Base-by-base conservation (phyloP, 2,888 invertebrate species). In the Helicoverpa assulta region DNA sequence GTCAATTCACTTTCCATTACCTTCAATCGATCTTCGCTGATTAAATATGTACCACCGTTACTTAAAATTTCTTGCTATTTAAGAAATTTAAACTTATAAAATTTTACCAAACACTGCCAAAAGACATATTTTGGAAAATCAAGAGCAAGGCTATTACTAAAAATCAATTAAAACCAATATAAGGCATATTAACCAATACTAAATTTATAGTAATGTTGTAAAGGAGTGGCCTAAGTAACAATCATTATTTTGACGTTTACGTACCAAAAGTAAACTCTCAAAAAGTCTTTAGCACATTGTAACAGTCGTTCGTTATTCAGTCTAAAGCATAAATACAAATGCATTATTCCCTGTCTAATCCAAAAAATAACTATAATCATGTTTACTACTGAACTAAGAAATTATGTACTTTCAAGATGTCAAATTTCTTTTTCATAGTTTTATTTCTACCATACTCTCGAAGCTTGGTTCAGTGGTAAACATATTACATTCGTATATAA, bases 261-360 rank as follows among this genome's bases (percentile, higher is more conserved):
- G 33, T 83, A 73, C 72, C 69, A 78, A 76, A 81, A 74, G 84
- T 86, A 89, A 87, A 90, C 76, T 74, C 82, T 88, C 86, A 86
- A 89, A 92, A 91, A 91, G 69, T 72, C 58, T 91, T 94, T 93
- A 93, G 93, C 93, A 93, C 93, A 90, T 85, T 85, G 64, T 85
- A 88, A 80, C 92, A 93, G 92, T 93, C 92, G 84, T 83, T 86
- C 76, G 81, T 85, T 84, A 73, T 81, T 93, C 92, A 93, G 92
- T 93, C 92, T 88, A 86, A 86, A 89, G 85, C 86, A 88, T 87
- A 85, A 85, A 90, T 90, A 87, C 80, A 92, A 93, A 93, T 93
- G 93, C 93, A 90, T 75, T 77, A 77, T 77, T 90, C 89, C 91
- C 91, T 90, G 90, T 90, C 74, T 76, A 82, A 82, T 84, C 81